These are phyloP conservation scores for Esox masquinongy DNA, from an alignment of 2,797 vertebrate genomes.

Conservation along the genomic window DNA sequence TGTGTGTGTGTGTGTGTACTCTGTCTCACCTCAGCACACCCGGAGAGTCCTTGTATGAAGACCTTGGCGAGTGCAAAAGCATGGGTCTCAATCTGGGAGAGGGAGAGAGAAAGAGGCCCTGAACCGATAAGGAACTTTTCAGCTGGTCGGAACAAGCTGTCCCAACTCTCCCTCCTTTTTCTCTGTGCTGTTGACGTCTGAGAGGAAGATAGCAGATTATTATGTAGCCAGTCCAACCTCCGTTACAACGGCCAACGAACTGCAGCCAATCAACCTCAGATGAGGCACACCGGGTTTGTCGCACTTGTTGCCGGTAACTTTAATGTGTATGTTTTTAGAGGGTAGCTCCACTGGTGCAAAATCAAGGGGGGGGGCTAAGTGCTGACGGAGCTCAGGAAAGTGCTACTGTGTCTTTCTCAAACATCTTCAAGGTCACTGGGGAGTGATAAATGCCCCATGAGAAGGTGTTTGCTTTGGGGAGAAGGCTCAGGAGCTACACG, in stretches of 20 bases:
- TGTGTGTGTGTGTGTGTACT: neutral
- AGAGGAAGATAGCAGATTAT: conserved; percentile 71
- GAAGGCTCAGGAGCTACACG: conserved; percentile 44
- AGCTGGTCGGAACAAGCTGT: conserved; percentile 74
- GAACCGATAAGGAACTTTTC: conserved; percentile 78
- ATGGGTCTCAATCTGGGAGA: conserved; percentile 68
- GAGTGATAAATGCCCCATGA: conserved; percentile 81
- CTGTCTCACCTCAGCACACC: conserved; percentile 62
- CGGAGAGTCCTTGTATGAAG: conserved; percentile 82
- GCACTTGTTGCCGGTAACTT: conserved; percentile 10
- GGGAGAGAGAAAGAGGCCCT: conserved; percentile 64
- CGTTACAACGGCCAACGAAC: neutral
- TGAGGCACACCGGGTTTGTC: conserved; percentile 4
- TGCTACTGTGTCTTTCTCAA: conserved; percentile 82
- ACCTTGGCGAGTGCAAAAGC: conserved; percentile 80
- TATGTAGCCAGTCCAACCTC: conserved; percentile 43
- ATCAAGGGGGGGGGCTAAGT: conserved; percentile 64
- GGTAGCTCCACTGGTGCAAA: conserved; percentile 76
- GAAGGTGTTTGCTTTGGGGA: conserved; percentile 55
- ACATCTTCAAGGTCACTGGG: conserved; percentile 87
- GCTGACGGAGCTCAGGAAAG: conserved; percentile 72
- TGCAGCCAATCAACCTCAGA: conserved; percentile 49
- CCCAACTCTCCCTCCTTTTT: conserved; percentile 53
- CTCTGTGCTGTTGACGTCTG: conserved; percentile 68
- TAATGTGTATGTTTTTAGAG: neutral